Evolutionary conservation across 2,888 invertebrate genomes (phyloP), one percentile per base, ranked within the genome.

Genomic region (Gastrophysa polygoni): DNA sequence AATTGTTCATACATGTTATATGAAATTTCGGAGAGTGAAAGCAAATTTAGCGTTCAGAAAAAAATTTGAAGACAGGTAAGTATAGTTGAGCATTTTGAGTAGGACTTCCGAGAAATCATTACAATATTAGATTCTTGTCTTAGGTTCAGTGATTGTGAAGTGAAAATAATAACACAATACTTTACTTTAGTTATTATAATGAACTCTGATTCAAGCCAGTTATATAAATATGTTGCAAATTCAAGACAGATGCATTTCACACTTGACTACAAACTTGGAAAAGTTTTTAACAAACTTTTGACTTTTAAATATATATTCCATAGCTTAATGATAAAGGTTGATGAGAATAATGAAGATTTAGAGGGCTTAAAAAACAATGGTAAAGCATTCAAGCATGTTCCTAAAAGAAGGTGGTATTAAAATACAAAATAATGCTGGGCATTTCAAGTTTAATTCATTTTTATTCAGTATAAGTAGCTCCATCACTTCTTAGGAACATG

Each of bases 301-400:
- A 52, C 47, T 58, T 43, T 44, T 44, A 44, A 47, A 44, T 58
- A 52, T 51, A n/a, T n/a, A 59, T 59, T 59, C 47, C 32, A 47
- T 51, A 51, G 54, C 54, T 21, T 38, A 52, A 52, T 59, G 47
- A 52, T 59, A 51, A 59, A 59, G 47, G 54, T 48, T 59, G 34
- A 47, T 51, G 47, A 52, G 44, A 59, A 59, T 50, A 24, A 29
- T 21, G 17, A 43, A 43, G 14, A 14, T 38, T 38, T 32, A n/a
- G 6, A 38, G 14, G 2, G 14, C 38, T 38, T n/a, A 1, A 38
- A 32, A 38, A 10, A 38, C 38, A 14, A 3, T 10, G 38, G 38
- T 38, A 11, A 38, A 38, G 38, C 38, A 14, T 38, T 32, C 38
- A 38, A n/a, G 14, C 38, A 38, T 38, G 38, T 38, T 38, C 38